phyloP scores from a whole-genome alignment of 2,888 invertebrate genomes.

The Hemaris fuciformis region DNA sequence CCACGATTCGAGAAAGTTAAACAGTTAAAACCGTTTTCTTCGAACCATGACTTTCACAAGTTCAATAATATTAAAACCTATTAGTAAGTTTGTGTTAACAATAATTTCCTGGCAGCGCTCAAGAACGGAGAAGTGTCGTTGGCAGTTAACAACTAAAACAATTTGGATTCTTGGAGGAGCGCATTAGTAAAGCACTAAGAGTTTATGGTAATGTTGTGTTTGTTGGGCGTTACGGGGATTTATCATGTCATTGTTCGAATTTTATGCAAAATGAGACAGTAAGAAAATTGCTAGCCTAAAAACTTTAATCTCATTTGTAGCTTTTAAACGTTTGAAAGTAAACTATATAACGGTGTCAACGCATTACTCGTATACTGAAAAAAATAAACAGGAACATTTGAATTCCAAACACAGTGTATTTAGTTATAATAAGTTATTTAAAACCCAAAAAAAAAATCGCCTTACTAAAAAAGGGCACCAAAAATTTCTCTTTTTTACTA shows the following conservation, averaged over 20 bases:
- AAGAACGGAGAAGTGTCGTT: background rate
- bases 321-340: background rate
- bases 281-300: too few relatives aligned
- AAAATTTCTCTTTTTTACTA: too few relatives aligned
- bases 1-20: background rate
- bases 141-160: conserved; percentile 9
- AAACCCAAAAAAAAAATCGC: too few relatives aligned
- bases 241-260: background rate
- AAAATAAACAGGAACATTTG: too few relatives aligned
- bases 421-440: too few relatives aligned
- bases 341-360: too few relatives aligned
- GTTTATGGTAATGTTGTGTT: conserved; percentile 11
- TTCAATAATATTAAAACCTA: background rate
- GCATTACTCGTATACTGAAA: too few relatives aligned
- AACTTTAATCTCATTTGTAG: background rate
- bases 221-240: conserved; percentile 10
- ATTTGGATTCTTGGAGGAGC: conserved; percentile 3
- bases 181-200: background rate
- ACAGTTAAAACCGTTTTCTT: background rate
- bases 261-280: background rate
- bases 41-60: background rate
- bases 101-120: conserved; percentile 2
- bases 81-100: background rate
- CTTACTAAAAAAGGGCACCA: too few relatives aligned
- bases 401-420: too few relatives aligned